Evolutionary conservation across 2,888 invertebrate species (phyloP), one percentile per base, ranked within the genome.

Genomic region (Morpho helenor): DNA sequence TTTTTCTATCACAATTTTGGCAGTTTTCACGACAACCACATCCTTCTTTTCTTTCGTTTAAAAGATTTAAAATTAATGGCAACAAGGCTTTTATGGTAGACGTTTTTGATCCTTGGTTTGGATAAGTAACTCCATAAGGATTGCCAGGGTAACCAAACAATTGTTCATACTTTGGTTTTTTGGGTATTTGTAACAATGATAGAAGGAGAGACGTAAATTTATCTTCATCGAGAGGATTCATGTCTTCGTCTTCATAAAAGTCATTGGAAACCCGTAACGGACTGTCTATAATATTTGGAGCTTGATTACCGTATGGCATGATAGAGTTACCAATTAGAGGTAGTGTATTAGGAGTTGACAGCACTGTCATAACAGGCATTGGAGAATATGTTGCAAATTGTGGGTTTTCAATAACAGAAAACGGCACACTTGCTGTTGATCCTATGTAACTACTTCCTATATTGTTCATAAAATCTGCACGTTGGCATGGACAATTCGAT

Each of bases 41-140:
- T 2, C 52, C 50, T 22, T 59, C 60, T 59, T 70, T 76, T 60
- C 73, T 81, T 41, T 89, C 88, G 63, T 79, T 81, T 31, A 89
- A 52, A 49, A 88, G 66, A 61, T 80, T 79, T 8, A 87, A 66
- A 63, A 89, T 73, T n/a, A 88, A 67, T 1, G 89, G 87, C 2
- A 88, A 69, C 31, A 89, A 64, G 22, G 76, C 58, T 68, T 85
- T 85, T 39, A 85, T 71, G 64, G 64, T 79, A 1, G 78, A 75
- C 2, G 78, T 71, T 70, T 80, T 74, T 10, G 80, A 65, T 50
- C 58, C 69, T 64, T 56, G 70, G 59, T 59, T 56, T 16, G 40
- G 31, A 59, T 52, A 61, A 3, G 57, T 39, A 8, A 22, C 2
- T 45, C 44, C 22, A 22, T 58, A 47, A 9, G 63, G 9, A 45